A percentile compares a stretch with the other conserved stretches of the same genome.
Conservation (phyloP, 1,140 invertebrate species). For the Halyomorpha halys region DNA sequence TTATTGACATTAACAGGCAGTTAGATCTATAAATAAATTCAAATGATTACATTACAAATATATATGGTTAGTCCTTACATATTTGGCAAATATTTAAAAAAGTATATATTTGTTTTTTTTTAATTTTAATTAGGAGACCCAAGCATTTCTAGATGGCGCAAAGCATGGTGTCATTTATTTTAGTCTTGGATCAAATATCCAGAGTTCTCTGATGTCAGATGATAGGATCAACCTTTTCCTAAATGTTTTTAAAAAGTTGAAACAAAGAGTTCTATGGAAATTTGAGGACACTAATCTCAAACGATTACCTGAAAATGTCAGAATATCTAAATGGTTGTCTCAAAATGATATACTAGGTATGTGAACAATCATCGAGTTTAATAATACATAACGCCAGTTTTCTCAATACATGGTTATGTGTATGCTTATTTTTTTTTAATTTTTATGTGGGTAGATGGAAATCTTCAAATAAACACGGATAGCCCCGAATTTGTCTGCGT, state of each 20-base stretch:
- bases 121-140: constrained; percentile 37
- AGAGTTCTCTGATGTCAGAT: constrained; percentile 38
- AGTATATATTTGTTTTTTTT: too few species aligned
- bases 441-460: too few species aligned
- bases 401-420: too few species aligned
- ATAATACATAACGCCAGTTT: too few species aligned
- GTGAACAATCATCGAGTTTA: constrained; percentile 27
- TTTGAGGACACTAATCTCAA: constrained; percentile 43
- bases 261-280: constrained; percentile 52
- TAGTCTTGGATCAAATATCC: constrained; percentile 49
- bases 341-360: constrained; percentile 49
- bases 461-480: too few species aligned
- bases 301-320: constrained; percentile 43
- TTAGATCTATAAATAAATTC: too few species aligned
- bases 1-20: too few species aligned
- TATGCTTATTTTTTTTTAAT: too few species aligned
- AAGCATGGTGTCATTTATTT: constrained; percentile 54
- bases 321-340: constrained; percentile 48
- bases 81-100: too few species aligned
- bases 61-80: too few species aligned
- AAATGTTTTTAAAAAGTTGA: constrained; percentile 45
- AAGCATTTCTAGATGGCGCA: constrained; percentile 46
- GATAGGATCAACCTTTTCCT: constrained; percentile 47
- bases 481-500: too few species aligned
- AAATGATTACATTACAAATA: too few species aligned